phyloP scores from a whole-genome alignment of 2,888 invertebrate genomes.

The Volucella inflata region DNA sequence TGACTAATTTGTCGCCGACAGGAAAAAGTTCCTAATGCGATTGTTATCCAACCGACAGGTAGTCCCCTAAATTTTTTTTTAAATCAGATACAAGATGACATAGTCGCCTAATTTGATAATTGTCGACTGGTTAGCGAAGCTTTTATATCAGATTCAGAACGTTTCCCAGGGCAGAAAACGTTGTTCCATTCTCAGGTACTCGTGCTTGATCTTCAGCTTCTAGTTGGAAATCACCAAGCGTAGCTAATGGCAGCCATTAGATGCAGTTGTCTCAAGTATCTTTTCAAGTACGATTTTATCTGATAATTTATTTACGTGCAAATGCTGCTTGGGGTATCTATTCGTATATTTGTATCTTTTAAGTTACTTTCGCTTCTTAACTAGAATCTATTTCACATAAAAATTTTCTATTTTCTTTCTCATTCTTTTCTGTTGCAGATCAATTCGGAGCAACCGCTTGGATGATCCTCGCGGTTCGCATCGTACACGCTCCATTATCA shows the following conservation, averaged over 20 bases:
- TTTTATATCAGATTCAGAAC: not conserved
- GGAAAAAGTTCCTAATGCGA: slow-evolving; percentile 15
- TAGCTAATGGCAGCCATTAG: slow-evolving; percentile 60
- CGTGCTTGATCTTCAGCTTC: not conserved
- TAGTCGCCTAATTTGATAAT: slow-evolving; percentile 55
- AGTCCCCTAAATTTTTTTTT: not conserved
- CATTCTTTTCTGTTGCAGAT: slow-evolving; percentile 78
- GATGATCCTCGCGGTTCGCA: slow-evolving; percentile 83
- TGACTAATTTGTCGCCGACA: slow-evolving; percentile 24
- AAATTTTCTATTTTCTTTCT: not conserved
- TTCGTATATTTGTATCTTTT: not conserved
- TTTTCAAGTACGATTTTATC: slow-evolving; percentile 49
- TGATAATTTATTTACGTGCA: slow-evolving; percentile 11
- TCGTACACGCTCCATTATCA: slow-evolving; percentile 83
- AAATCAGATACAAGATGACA: slow-evolving; percentile 28
- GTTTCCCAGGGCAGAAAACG: slow-evolving; percentile 11
- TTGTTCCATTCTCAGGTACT: not conserved
- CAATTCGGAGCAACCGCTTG: slow-evolving; percentile 82
- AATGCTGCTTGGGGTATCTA: no score
- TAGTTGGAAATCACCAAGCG: slow-evolving; percentile 27
- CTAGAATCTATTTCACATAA: not conserved
- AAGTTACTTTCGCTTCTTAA: slow-evolving; percentile 34
- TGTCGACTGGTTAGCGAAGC: slow-evolving; percentile 22
- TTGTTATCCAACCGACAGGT: not conserved
- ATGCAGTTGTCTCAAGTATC: slow-evolving; percentile 20